Evolutionary conservation across 2,888 invertebrate species (phyloP).

Genomic region (Meliscaeva auricollis): DNA sequence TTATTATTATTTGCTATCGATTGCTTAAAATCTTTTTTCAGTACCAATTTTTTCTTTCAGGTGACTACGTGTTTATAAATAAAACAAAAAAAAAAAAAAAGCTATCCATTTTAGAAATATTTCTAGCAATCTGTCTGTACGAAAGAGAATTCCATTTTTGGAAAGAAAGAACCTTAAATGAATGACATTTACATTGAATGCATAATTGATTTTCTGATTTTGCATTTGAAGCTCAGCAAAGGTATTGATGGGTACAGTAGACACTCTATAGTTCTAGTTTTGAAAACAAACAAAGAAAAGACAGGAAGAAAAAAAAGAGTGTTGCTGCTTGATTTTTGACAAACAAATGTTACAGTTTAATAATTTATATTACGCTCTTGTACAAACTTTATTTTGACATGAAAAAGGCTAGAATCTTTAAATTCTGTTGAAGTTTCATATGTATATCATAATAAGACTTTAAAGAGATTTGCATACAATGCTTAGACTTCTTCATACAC

Average conservation of each 20-base stretch:
- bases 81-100: background rate
- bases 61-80: slow-evolving; percentile 11
- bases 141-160: slow-evolving; percentile 40
- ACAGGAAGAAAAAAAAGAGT: background rate
- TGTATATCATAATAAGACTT: no score
- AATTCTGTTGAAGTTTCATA: no score
- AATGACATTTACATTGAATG: slow-evolving; percentile 40
- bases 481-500: no score
- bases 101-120: slow-evolving; percentile 17
- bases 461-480: no score
- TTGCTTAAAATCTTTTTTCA: slow-evolving; percentile 40
- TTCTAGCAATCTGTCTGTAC: slow-evolving; percentile 1
- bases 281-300: background rate
- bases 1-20: slow-evolving; percentile 61
- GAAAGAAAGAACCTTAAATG: slow-evolving; percentile 34
- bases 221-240: background rate
- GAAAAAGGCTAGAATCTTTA: no score
- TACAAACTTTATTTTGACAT: no score
- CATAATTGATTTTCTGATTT: slow-evolving; percentile 57
- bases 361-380: no score
- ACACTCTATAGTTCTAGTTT: background rate
- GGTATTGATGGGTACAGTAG: background rate
- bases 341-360: no score
- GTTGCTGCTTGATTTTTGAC: no score
- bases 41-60: background rate